phyloP scores from a whole-genome alignment of 2,888 invertebrate genomes.

The Blastobasis adustella region DNA sequence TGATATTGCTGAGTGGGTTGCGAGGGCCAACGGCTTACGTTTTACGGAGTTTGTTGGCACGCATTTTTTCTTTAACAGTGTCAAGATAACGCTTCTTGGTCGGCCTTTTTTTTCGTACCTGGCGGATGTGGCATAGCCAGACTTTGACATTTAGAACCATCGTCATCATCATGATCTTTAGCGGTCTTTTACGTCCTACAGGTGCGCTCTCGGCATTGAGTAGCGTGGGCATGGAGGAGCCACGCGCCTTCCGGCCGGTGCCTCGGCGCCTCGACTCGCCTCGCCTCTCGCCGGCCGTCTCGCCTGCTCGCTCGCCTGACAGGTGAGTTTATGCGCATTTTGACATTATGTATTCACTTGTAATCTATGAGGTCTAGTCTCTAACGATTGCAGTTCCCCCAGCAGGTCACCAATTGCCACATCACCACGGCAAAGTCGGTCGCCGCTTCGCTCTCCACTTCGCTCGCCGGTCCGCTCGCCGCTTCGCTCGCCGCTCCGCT shows the following conservation, averaged over 20 bases:
- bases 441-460: slow-evolving; percentile 14
- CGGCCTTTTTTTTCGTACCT: too few species aligned
- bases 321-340: slow-evolving; percentile 28
- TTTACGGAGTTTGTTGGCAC: too few species aligned
- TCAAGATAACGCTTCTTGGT: too few species aligned
- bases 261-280: slow-evolving; percentile 54
- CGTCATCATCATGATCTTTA: too few species aligned
- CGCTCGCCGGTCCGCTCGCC: slow-evolving; percentile 23
- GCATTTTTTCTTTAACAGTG: too few species aligned
- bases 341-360: not conserved
- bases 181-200: slow-evolving; percentile 12
- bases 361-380: not conserved
- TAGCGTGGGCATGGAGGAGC: slow-evolving; percentile 58
- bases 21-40: too few species aligned
- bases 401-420: slow-evolving; percentile 40
- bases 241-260: slow-evolving; percentile 62
- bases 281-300: slow-evolving; percentile 49
- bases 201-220: slow-evolving; percentile 62
- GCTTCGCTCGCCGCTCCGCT: slow-evolving; percentile 23
- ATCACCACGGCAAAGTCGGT: slow-evolving; percentile 34
- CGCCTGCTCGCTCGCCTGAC: slow-evolving; percentile 49
- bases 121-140: too few species aligned
- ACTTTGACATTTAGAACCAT: too few species aligned
- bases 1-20: too few species aligned
- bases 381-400: not conserved